Percentiles rank a stretch among this genome's conserved stretches.
These are phyloP conservation scores for Luidia sarsii DNA, from an alignment of 53 echinoderm and acorn worm genomes.

Conservation along the genomic window DNA sequence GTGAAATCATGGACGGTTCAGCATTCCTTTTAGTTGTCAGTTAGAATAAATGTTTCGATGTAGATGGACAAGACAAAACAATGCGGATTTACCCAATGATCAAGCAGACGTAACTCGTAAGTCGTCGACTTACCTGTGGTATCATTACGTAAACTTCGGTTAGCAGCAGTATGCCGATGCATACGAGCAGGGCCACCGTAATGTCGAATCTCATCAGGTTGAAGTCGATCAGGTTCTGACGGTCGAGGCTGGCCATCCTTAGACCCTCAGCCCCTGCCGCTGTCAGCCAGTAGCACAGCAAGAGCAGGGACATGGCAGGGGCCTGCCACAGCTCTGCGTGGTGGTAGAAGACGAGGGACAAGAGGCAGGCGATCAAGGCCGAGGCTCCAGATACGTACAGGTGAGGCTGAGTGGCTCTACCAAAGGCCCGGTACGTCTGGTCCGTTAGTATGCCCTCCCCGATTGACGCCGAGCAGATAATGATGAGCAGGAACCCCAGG, in stretches of 20 bases:
- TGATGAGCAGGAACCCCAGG: background rate
- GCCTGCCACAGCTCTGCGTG: slow-evolving; percentile 75
- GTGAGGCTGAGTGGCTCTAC: slow-evolving; percentile 70
- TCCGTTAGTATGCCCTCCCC: slow-evolving; percentile 72
- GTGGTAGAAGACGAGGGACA: slow-evolving; percentile 77
- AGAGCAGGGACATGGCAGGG: slow-evolving; percentile 58
- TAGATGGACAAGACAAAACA: too few species aligned
- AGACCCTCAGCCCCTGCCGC: slow-evolving; percentile 51
- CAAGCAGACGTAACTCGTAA: too few species aligned
- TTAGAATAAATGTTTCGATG: too few species aligned
- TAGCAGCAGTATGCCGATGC: slow-evolving; percentile 49
- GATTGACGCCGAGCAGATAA: slow-evolving; percentile 26
- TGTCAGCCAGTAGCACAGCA: slow-evolving; percentile 68
- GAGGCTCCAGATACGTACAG: slow-evolving; percentile 68
- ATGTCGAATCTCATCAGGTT: slow-evolving; percentile 35
- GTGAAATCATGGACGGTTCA: too few species aligned
- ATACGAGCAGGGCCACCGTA: background rate
- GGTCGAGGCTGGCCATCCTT: slow-evolving; percentile 50
- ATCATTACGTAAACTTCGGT: slow-evolving; percentile 72
- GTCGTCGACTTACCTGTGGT: slow-evolving; percentile 48
- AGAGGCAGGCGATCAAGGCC: slow-evolving; percentile 55
- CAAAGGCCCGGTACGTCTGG: slow-evolving; percentile 22
- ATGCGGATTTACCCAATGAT: too few species aligned
- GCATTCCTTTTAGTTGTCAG: too few species aligned
- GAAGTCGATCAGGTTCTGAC: slow-evolving; percentile 19